Evolutionary conservation across 2,888 invertebrate species (phyloP), one percentile per base, ranked within the genome.

Genomic region (Strigamia crassipes): DNA sequence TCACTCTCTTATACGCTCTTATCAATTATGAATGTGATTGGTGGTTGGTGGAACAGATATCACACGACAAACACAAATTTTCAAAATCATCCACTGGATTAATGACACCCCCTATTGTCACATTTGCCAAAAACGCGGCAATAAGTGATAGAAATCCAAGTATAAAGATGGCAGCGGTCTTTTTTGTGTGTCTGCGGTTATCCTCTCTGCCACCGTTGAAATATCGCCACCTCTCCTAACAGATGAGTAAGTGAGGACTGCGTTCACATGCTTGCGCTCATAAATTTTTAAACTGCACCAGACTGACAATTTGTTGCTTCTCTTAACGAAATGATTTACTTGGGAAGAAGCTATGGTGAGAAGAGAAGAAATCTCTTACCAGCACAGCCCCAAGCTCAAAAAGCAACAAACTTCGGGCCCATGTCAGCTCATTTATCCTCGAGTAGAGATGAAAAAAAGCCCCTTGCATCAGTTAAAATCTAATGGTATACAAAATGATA

Each of bases 241-340:
- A 73, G 23, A 73, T 73, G 73, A 73, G 73, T 73, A 31, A 73
- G 73, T 73, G 73, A 73, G 73, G 31, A 73, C 73, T 73, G 27
- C 73, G 73, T 73, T 73, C 73, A 73, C 73, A 73, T 73, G 73
- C 73, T 31, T 15, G 73, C 23, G 27, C 73, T 31, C 73, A 73
- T 73, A 73, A 73, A 73, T 73, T 73, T 73, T 73, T 73, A 73
- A 73, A 73, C 73, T 73, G 73, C 73, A 73, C 73, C 73, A 73
- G 15, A 31, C 73, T 73, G 73, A 73, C 73, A 73, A 73, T 73
- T 73, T 73, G 73, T 73, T 73, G 73, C 73, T 73, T 73, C 73
- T 73, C 73, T 73, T 73, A 73, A 31, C 73, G 31, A 73, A 73
- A 73, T 73, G 73, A 73, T 73, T 73, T 73, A 73, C 5, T 73